A percentile compares a stretch with the other conserved stretches of the same genome.
These are phyloP conservation scores for Lepidothrix coronata DNA, from an alignment of 2,113 vertebrate genomes.

Conservation along the genomic window DNA sequence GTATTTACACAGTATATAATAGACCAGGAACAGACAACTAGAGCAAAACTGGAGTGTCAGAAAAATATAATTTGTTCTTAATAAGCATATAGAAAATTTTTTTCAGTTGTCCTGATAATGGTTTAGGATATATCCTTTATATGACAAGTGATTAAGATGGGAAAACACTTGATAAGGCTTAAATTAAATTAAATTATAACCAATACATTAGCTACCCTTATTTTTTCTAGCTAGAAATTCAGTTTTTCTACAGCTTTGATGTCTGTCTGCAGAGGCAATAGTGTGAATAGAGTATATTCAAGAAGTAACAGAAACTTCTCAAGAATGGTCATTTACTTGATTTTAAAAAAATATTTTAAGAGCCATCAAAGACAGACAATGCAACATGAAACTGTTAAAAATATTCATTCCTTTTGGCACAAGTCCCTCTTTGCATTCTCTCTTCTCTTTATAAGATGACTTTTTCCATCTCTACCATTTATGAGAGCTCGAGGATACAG, in stretches of 20 bases:
- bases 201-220: neutral
- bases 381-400: constrained; percentile 22
- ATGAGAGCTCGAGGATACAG: neutral
- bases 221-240: neutral
- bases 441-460: neutral
- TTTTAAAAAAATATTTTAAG: neutral
- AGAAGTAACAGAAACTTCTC: neutral
- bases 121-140: neutral
- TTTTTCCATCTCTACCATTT: constrained; percentile 5
- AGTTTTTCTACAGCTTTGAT: neutral
- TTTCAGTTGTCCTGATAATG: neutral
- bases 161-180: neutral
- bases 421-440: neutral
- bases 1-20: neutral
- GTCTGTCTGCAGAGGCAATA: neutral
- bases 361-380: neutral
- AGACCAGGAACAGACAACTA: neutral
- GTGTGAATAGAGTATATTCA: neutral
- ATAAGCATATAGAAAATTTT: neutral
- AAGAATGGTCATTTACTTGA: neutral
- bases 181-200: neutral
- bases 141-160: neutral
- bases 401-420: neutral
- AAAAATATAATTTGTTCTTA: neutral
- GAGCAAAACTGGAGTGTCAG: neutral